Conservation (phyloP, 2,797 vertebrate genomes). For the Ispidina picta region DNA sequence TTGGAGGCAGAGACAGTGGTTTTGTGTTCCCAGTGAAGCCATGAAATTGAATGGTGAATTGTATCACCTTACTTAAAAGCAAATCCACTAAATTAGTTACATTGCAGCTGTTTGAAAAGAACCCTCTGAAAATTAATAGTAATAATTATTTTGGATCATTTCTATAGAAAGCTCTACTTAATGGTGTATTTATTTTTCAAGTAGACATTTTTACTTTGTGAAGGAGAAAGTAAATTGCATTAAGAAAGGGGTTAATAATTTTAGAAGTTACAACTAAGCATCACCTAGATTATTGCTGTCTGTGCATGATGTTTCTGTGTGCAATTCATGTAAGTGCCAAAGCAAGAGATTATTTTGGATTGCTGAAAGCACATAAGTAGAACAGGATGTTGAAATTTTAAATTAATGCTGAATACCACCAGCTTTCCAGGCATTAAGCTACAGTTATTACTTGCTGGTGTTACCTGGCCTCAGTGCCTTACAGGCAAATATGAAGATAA, state of each 20-base stretch:
- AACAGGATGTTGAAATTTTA: not conserved
- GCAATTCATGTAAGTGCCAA: not conserved
- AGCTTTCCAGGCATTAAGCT: not conserved
- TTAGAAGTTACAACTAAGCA: not conserved
- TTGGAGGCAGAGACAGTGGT: not conserved
- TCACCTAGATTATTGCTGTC: not conserved
- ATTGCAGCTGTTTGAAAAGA: not conserved
- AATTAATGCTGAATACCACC: not conserved
- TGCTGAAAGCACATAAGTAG: not conserved
- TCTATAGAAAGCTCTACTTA: not conserved
- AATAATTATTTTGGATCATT: not conserved
- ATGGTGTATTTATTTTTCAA: not conserved
- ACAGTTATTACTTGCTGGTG: not conserved
- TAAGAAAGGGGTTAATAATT: not conserved
- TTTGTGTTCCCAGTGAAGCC: not conserved
- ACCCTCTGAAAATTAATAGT: not conserved
- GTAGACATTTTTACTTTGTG: not conserved
- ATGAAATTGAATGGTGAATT: not conserved
- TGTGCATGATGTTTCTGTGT: not conserved
- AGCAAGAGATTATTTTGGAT: not conserved
- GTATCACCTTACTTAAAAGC: not conserved
- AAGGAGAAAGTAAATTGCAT: not conserved
- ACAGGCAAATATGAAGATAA: not conserved
- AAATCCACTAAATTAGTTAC: not conserved
- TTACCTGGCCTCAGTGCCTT: not conserved